These are phyloP conservation scores for Delia radicum DNA, from an alignment of 1,140 invertebrate genomes.

Conservation along the genomic window DNA sequence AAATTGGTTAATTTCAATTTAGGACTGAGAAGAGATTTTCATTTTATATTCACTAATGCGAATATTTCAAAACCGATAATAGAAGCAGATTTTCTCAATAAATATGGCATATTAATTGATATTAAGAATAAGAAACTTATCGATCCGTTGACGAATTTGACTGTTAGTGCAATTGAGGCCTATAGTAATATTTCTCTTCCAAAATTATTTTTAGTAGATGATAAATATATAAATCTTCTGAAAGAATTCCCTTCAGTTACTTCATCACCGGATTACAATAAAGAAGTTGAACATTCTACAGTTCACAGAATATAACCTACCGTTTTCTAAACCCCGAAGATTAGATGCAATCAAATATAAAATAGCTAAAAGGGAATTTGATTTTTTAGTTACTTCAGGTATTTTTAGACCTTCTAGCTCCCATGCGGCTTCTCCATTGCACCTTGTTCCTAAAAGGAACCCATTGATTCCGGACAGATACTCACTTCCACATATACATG, in stretches of 20 bases:
- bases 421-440: not conserved
- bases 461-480: too few species aligned
- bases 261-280: constrained; percentile 23
- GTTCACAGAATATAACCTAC: not conserved
- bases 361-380: not conserved
- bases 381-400: not conserved
- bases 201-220: not conserved
- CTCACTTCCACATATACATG: too few species aligned
- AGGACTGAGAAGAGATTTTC: not conserved
- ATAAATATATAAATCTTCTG: not conserved
- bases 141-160: not conserved
- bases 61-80: not conserved
- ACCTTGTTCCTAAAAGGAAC: not conserved
- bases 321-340: not conserved
- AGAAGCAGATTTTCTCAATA: not conserved
- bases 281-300: not conserved
- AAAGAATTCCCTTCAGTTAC: not conserved
- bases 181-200: not conserved
- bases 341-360: not conserved
- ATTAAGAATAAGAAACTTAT: not conserved
- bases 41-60: not conserved
- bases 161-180: not conserved
- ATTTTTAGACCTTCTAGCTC: not conserved
- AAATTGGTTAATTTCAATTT: too few species aligned
- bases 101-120: not conserved